phyloP scores from a whole-genome alignment of 2,888 invertebrate species.

The Rhamnusium bicolor region DNA sequence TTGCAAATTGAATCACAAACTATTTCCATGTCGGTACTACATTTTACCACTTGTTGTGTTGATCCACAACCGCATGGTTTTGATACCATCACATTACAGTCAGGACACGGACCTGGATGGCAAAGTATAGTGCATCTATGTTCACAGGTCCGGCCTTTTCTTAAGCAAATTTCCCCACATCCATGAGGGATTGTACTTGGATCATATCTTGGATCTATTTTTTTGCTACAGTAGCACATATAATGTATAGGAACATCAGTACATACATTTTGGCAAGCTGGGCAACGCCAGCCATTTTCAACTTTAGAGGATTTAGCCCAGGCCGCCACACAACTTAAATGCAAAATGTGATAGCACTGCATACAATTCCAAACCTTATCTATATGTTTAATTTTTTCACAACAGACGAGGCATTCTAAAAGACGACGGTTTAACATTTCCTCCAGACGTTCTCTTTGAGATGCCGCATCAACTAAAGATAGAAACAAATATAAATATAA shows the following conservation, averaged over 20 bases:
- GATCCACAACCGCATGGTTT: conserved; percentile 86
- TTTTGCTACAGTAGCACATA: conserved; percentile 92
- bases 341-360: conserved; percentile 94
- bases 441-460: conserved; percentile 87
- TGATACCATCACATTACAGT: conserved; percentile 84
- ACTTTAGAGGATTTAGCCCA: conserved; percentile 90
- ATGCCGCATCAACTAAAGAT: conserved; percentile 74
- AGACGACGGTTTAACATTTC: conserved; percentile 87
- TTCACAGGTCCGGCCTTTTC: conserved; percentile 73
- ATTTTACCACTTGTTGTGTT: conserved; percentile 79
- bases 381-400: conserved; percentile 85
- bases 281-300: conserved; percentile 94
- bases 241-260: conserved; percentile 85
- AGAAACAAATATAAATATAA: not conserved
- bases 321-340: conserved; percentile 90
- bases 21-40: conserved; percentile 81
- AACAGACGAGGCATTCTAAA: conserved; percentile 96
- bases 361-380: conserved; percentile 93
- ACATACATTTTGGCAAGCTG: conserved; percentile 92
- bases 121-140: conserved; percentile 87
- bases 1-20: conserved; percentile 84
- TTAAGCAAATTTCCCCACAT: conserved; percentile 91
- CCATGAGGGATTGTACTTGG: conserved; percentile 89
- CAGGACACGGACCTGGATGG: conserved; percentile 96
- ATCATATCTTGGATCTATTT: conserved; percentile 82